Evolutionary conservation across 2,113 vertebrate species (phyloP), one percentile per base, ranked within the genome.

Genomic region (Clarias batrachus): DNA sequence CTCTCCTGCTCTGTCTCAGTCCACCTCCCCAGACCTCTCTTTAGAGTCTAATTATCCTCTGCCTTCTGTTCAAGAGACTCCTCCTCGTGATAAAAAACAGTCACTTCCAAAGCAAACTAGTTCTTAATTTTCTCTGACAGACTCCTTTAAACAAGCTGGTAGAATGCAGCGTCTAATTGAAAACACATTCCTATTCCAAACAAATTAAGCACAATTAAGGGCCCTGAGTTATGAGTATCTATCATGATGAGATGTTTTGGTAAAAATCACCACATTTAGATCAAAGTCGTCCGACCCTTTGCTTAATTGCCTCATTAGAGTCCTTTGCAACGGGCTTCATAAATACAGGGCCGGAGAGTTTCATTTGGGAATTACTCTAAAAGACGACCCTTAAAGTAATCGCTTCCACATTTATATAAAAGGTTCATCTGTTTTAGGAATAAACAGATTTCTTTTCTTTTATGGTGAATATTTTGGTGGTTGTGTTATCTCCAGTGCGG

Each of bases 121-220:
- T 96, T 96, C 96, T 98, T 99, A 97, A 99, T 98, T 98, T 98
- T 96, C 95, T 94, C 95, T 99, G 98, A 99, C 98, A 99, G 97
- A 93, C 95, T 92, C 95, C 94, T 97, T 97, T 97, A 98, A 98
- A 98, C 98, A 96, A 92, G 93, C 92, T 85, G 96, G 95, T 94
- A 95, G 94, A 94, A 95, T 96, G 95, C 96, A 96, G 92, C 91
- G 94, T 95, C 94, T 99, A 99, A 99, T 99, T 97, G 97, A 99
- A 99, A 97, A 96, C 98, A 99, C 97, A 99, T 99, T 99, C 95
- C 96, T 98, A 98, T 98, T 99, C 97, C 97, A 99, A 99, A 99
- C 98, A 99, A 99, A 99, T 99, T 99, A 99, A 99, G 97, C 97
- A 97, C 97, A 99, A 99, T 99, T 99, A 99, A 97, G 97, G 96